Evolutionary conservation across 2,113 vertebrate species (phyloP).

Genomic region (Garra rufa): DNA sequence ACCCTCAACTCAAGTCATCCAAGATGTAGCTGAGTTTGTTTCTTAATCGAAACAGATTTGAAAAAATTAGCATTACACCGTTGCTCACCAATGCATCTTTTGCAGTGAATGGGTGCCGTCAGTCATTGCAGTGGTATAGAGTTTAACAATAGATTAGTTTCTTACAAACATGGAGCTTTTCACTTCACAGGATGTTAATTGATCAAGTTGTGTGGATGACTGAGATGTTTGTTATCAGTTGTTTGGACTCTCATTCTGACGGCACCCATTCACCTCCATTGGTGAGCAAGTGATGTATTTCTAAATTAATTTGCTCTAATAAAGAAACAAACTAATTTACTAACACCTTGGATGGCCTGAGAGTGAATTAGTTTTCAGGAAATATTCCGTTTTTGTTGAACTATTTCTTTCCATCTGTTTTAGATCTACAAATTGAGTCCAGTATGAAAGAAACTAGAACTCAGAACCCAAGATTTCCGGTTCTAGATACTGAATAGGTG

Average conservation of each 20-base stretch:
- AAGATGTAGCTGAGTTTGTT: no score
- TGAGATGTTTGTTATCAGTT: no score
- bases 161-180: background rate
- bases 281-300: background rate
- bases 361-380: background rate
- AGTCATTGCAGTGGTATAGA: no score
- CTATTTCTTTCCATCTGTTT: background rate
- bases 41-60: no score
- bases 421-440: conserved; percentile 4
- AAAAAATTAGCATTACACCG: no score
- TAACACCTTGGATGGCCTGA: background rate
- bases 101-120: background rate
- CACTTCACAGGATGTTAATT: background rate
- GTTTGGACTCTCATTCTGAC: background rate
- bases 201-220: no score
- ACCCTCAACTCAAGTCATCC: no score
- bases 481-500: conserved; percentile 19
- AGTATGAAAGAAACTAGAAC: conserved; percentile 13
- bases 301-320: background rate
- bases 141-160: background rate
- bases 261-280: background rate
- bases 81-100: background rate
- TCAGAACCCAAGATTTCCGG: background rate
- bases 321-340: background rate
- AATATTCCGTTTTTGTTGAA: background rate